phyloP scores from a whole-genome alignment of 2,888 invertebrate species.

The Hirtodrosophila cameraria region DNA sequence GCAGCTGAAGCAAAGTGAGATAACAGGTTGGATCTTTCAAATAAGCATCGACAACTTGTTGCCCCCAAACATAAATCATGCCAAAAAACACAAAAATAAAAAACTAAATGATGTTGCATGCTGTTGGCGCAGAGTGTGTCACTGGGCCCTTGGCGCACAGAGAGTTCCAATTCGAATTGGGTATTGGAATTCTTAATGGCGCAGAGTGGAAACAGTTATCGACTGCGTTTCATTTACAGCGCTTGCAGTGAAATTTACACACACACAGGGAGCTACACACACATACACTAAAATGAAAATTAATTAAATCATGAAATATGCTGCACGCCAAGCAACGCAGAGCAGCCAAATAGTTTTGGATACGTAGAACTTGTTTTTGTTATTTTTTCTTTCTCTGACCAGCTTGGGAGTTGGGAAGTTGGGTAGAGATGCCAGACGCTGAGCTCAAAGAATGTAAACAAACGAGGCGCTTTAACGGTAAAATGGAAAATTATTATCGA shows the following conservation, averaged over 20 bases:
- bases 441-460: constrained; percentile 69
- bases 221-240: constrained; percentile 37
- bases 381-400: no score
- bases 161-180: constrained; percentile 9
- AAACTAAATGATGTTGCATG: constrained; percentile 40
- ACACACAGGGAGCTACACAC: constrained; percentile 19
- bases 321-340: constrained; percentile 46
- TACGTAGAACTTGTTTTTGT: constrained; percentile 73
- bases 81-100: constrained; percentile 39
- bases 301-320: constrained; percentile 75
- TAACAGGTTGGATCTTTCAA: constrained; percentile 53
- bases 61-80: constrained; percentile 50
- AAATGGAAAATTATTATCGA: constrained; percentile 81
- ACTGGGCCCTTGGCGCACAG: constrained; percentile 43
- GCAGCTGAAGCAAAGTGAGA: constrained; percentile 57
- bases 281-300: constrained; percentile 49
- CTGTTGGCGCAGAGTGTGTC: constrained; percentile 29
- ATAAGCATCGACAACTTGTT: constrained; percentile 1
- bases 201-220: constrained; percentile 61
- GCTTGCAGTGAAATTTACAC: constrained; percentile 70
- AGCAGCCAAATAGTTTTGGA: constrained; percentile 27
- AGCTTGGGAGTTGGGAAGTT: background rate
- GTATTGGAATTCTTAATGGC: constrained; percentile 4
- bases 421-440: constrained; percentile 25
- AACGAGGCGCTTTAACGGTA: constrained; percentile 81